Percentiles rank a stretch among this genome's conserved stretches.
Conservation (phyloP, 2,113 vertebrate genomes). For the Xyrauchen texanus region DNA sequence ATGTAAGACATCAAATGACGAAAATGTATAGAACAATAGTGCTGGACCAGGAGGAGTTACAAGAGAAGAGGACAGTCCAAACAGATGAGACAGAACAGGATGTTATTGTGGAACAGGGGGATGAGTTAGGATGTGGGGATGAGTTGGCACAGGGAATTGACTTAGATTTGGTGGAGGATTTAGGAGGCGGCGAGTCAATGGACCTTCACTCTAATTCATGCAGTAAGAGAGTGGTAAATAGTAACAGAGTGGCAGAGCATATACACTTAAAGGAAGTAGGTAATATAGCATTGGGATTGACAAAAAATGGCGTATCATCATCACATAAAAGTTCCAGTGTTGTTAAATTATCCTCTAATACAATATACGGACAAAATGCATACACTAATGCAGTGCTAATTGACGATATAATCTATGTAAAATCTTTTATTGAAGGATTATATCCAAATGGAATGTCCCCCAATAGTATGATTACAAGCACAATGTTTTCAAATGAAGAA, state of each 20-base stretch:
- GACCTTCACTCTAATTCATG: slow-evolving; percentile 27
- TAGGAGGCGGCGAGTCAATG: slow-evolving; percentile 13
- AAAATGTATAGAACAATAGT: slow-evolving; percentile 32
- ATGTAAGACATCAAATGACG: not conserved
- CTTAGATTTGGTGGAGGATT: slow-evolving; percentile 42
- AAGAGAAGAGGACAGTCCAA: slow-evolving; percentile 24
- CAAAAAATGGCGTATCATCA: slow-evolving; percentile 23
- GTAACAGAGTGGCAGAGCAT: not conserved
- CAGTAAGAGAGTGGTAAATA: slow-evolving; percentile 1
- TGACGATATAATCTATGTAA: not conserved
- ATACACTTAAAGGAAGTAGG: not conserved
- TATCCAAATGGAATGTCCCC: slow-evolving; percentile 25
- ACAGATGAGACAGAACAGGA: slow-evolving; percentile 34
- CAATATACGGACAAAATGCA: not conserved
- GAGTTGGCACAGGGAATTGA: slow-evolving; percentile 44
- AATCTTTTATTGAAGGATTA: slow-evolving; percentile 4
- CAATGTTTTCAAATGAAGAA: slow-evolving; percentile 22
- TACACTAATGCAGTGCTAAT: not conserved
- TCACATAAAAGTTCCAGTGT: slow-evolving; percentile 10
- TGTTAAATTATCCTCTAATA: slow-evolving; percentile 1
- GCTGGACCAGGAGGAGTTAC: slow-evolving; percentile 30
- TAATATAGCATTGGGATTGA: slow-evolving; percentile 19
- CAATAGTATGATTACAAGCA: slow-evolving; percentile 6
- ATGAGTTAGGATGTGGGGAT: slow-evolving; percentile 51
- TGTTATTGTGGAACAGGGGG: slow-evolving; percentile 28